These are phyloP conservation scores for Gadus chalcogrammus DNA, from an alignment of 2,113 vertebrate genomes.

Conservation along the genomic window DNA sequence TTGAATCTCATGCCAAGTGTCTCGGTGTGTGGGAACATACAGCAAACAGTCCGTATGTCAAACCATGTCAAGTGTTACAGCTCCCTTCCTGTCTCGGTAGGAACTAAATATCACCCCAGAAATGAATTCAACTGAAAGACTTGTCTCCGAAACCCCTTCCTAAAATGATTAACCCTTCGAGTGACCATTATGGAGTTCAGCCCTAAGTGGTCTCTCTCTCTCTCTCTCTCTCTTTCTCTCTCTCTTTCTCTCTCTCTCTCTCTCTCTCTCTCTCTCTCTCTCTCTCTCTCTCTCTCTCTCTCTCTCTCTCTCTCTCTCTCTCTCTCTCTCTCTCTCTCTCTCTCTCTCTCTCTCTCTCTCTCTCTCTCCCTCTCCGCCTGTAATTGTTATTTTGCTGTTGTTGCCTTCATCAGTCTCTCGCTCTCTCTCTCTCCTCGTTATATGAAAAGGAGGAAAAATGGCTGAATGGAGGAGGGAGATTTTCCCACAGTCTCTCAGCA, in stretches of 20 bases:
- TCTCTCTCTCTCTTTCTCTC: constrained; percentile 70
- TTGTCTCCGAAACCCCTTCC: constrained; percentile 79
- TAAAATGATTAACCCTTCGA: constrained; percentile 91
- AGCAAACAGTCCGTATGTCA: constrained; percentile 74
- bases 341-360: too few relatives aligned
- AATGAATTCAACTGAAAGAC: constrained; percentile 81
- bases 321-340: too few relatives aligned
- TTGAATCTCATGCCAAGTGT: constrained; percentile 39
- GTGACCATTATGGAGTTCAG: constrained; percentile 92
- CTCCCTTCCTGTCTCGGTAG: constrained; percentile 83
- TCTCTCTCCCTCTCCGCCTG: background rate
- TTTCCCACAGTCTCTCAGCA: constrained; percentile 99
- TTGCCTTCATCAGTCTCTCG: constrained; percentile 88
- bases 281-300: too few relatives aligned
- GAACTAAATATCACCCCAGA: constrained; percentile 70
- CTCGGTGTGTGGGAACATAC: constrained; percentile 93
- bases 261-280: constrained; percentile 96
- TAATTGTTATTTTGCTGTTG: constrained; percentile 95
- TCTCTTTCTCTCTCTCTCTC: constrained; percentile 88
- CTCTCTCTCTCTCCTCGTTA: constrained; percentile 94
- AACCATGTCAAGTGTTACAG: constrained; percentile 98
- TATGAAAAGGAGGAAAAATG: constrained; percentile 93
- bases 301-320: too few relatives aligned
- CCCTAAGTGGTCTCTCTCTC: constrained; percentile 83
- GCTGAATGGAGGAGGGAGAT: constrained; percentile 98